Percentiles rank a stretch among this genome's conserved stretches.
Conservation (phyloP, 92 coral and sea anemone species). For the Palythoa grandiflora region DNA sequence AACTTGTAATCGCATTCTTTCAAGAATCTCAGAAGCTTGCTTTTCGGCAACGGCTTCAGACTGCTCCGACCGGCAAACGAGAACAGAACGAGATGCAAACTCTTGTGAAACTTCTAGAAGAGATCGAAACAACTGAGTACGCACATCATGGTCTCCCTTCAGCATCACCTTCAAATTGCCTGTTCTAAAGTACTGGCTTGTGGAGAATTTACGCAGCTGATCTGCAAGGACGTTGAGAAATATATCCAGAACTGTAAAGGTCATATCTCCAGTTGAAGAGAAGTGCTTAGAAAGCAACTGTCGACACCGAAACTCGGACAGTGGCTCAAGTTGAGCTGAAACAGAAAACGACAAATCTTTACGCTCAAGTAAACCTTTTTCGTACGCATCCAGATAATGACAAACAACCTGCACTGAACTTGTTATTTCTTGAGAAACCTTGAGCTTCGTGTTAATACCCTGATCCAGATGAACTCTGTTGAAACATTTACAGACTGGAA, state of each 20-base stretch:
- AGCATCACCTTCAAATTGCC: conserved; percentile 74
- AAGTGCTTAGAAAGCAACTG: conserved; percentile 74
- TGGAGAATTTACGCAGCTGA: conserved; percentile 92
- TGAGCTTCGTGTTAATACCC: conserved; percentile 70
- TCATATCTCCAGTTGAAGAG: conserved; percentile 74
- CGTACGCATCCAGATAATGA: conserved; percentile 82
- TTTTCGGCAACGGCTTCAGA: conserved; percentile 77
- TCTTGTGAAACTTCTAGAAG: conserved; percentile 90
- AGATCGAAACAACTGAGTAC: conserved; percentile 83
- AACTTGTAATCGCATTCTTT: conserved; percentile 61
- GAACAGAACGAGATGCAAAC: conserved; percentile 93
- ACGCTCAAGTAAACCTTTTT: conserved; percentile 75
- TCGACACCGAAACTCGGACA: conserved; percentile 65
- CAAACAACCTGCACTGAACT: conserved; percentile 96
- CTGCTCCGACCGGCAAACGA: conserved; percentile 76
- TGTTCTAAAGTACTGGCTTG: conserved; percentile 83
- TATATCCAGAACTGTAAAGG: conserved; percentile 78
- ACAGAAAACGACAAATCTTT: conserved; percentile 72
- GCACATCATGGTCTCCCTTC: conserved; percentile 79
- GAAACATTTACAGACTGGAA: conserved; percentile 89
- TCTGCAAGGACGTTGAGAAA: conserved; percentile 90
- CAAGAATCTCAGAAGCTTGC: conserved; percentile 67
- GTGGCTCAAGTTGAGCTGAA: conserved; percentile 59
- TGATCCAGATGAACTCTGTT: conserved; percentile 62
- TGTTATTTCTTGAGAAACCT: conserved; percentile 79